Evolutionary conservation across 2,797 vertebrate genomes (phyloP).

Genomic region (Gorsachius magnificus): DNA sequence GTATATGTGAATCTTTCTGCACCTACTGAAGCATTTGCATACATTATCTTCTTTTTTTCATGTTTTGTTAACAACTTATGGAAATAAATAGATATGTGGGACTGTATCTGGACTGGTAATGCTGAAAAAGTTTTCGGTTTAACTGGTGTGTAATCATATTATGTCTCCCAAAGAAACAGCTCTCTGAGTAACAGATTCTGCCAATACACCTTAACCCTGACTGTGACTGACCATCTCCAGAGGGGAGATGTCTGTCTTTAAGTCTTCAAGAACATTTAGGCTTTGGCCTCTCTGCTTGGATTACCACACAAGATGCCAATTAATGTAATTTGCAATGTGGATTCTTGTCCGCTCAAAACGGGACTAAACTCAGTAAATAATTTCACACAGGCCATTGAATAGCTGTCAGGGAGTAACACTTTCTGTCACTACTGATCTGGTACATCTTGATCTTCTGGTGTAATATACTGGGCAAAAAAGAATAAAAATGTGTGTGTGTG

Average conservation of each 20-base stretch:
- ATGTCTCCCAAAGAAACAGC: neutral
- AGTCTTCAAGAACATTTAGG: neutral
- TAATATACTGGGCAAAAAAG: neutral
- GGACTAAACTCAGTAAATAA: neutral
- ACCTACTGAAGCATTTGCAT: neutral
- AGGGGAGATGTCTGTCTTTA: neutral
- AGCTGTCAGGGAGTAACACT: constrained; percentile 1
- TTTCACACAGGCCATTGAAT: neutral
- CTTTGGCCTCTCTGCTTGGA: neutral
- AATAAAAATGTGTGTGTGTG: neutral
- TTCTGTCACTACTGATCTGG: constrained; percentile 18
- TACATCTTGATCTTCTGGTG: neutral
- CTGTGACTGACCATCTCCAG: neutral
- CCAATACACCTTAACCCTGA: neutral
- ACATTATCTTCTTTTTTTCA: neutral
- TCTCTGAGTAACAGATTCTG: neutral
- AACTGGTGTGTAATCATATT: neutral
- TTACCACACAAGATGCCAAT: neutral
- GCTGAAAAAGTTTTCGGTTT: neutral
- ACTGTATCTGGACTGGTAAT: neutral
- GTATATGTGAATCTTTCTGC: neutral
- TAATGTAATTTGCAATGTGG: neutral
- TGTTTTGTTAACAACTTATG: neutral
- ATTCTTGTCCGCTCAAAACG: neutral
- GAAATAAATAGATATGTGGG: neutral